Base-by-base conservation (phyloP, 1,140 invertebrate species). In the Metopolophium dirhodum region DNA sequence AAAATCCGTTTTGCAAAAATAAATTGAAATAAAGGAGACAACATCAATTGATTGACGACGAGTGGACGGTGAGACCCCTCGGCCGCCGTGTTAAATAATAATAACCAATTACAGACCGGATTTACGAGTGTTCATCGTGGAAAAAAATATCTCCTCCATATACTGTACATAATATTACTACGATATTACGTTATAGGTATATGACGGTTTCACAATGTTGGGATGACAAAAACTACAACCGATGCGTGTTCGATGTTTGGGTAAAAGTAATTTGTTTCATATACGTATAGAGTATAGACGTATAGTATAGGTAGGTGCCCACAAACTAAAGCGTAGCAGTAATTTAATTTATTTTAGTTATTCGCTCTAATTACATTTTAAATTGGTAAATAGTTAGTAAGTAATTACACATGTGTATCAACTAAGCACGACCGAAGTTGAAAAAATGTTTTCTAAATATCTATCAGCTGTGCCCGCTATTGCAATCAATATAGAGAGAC, bases 1-100 rank as follows among this genome's bases (percentile, higher is more conserved):
- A 93, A 49, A 86, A 45, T 51, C 14, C 77, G 68, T 93, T 93
- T 93, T 57, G 82, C 90, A 35, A 54, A 86, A 93, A 93, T 93
- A 93, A 93, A 93, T 93, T 93, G 91, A 93, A 93, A 93, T 85
- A 82, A 91, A 91, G 47, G 61, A 82, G 90, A 91, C 37, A 91
- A 91, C 90, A 47, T 83, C 41, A 91, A 91, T 49, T 91, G 90
- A 83, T 83, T 82, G 90, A 61, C 61, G n/a, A 82, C 90, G 90
- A 91, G 90, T 91, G 90, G 90, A 91, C 68, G 30, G n/a, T 14
- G 77, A 45, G 47, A 49, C 54, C 89, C 54, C 57, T 61, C 57
- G 0, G 14, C 18, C 22, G 35, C 9, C 87, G 37, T 45, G 89
- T 61, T 61, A 90, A 92, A 77, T 82, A 92, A 92, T 92, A 92